Evolutionary conservation across 1,140 invertebrate genomes (phyloP).

Genomic region (Ceratina japonica): DNA sequence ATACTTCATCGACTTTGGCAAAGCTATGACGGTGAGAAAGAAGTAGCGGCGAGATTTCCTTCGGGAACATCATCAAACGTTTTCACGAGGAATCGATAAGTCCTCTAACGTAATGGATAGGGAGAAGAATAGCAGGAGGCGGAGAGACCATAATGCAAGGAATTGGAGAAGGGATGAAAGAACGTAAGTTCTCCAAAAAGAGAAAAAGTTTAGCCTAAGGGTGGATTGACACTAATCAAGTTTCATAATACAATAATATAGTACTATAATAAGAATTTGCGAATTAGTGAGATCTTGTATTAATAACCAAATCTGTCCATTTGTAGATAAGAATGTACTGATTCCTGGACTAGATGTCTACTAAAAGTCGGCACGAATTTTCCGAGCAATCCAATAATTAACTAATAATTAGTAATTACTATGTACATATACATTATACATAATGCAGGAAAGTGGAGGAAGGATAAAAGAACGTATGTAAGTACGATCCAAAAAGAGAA

Average conservation of each 20-base stretch:
- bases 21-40: background rate
- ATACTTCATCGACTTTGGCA: background rate
- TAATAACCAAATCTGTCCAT: too few species aligned
- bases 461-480: background rate
- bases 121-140: conserved; percentile 21
- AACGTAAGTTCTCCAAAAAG: background rate
- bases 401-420: too few species aligned
- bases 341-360: too few species aligned
- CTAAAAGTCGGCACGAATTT: too few species aligned
- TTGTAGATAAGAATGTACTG: too few species aligned
- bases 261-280: too few species aligned
- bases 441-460: background rate
- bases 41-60: conserved; percentile 10
- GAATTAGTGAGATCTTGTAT: too few species aligned
- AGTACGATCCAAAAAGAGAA: background rate
- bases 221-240: background rate
- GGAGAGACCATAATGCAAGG: background rate
- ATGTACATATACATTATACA: too few species aligned
- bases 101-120: conserved; percentile 21
- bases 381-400: too few species aligned
- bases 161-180: background rate
- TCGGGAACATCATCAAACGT: conserved; percentile 1
- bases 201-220: conserved; percentile 8
- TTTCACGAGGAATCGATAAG: conserved; percentile 20
- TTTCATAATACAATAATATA: too few species aligned